Conservation (phyloP, 1,140 invertebrate genomes). For the Monochamus saltuarius region DNA sequence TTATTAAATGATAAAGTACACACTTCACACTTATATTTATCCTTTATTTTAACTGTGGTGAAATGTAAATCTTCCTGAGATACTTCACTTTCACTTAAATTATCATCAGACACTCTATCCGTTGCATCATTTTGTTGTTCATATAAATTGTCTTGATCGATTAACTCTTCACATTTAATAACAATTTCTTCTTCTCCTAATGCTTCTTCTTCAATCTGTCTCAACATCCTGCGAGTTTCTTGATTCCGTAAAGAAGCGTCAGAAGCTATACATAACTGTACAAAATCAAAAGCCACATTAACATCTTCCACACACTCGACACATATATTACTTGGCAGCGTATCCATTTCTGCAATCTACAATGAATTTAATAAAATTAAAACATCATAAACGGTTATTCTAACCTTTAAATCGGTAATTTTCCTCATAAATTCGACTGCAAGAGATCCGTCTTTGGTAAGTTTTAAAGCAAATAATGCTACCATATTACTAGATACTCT, state of each 20-base stretch:
- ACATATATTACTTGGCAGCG: slow-evolving; percentile 32
- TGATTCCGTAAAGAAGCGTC: slow-evolving; percentile 33
- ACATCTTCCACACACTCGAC: slow-evolving; percentile 27
- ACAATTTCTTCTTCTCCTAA: slow-evolving; percentile 22
- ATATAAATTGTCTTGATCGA: slow-evolving; percentile 8
- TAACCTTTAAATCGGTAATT: slow-evolving; percentile 39
- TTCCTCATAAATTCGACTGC: slow-evolving; percentile 34
- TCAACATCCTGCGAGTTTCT: slow-evolving; percentile 22
- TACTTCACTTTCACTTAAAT: slow-evolving; percentile 1
- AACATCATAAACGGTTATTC: slow-evolving; percentile 4
- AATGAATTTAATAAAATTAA: slow-evolving; percentile 14
- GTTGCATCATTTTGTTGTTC: slow-evolving; percentile 13
- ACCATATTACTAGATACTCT: slow-evolving; percentile 22
- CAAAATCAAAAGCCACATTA: slow-evolving; percentile 26
- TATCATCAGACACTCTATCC: slow-evolving; percentile 19
- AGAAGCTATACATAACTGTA: slow-evolving; percentile 27
- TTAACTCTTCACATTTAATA: slow-evolving; percentile 8
- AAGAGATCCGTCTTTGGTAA: slow-evolving; percentile 21
- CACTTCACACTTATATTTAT: slow-evolving; percentile 21
- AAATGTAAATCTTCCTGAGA: slow-evolving; percentile 4
- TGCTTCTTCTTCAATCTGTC: slow-evolving; percentile 30
- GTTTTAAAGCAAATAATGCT: slow-evolving; percentile 29
- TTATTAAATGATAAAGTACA: slow-evolving; percentile 33
- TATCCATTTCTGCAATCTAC: slow-evolving; percentile 33
- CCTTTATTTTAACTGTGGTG: slow-evolving; percentile 1